Percentiles rank a stretch among this genome's conserved stretches.
These are phyloP conservation scores for Carlito syrichta DNA, from an alignment of 2,113 vertebrate species.

Conservation along the genomic window DNA sequence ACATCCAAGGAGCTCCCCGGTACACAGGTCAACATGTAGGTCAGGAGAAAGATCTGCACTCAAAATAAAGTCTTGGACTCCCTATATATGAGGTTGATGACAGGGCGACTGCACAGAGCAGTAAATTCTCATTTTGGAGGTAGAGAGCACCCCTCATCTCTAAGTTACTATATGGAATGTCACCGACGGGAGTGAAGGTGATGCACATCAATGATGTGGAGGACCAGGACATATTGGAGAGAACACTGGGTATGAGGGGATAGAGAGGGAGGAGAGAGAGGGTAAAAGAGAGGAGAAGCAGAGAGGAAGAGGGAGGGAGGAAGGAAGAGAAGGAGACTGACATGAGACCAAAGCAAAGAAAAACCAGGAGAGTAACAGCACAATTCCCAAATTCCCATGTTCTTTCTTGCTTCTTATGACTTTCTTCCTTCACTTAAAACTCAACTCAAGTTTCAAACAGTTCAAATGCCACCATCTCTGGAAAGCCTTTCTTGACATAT, in stretches of 20 bases:
- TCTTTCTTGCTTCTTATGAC: not conserved
- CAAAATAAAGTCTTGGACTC: not conserved
- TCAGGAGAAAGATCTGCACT: not conserved
- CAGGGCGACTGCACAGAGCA: not conserved
- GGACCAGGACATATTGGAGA: not conserved
- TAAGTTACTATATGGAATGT: not conserved
- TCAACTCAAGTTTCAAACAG: not conserved
- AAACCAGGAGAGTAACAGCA: not conserved
- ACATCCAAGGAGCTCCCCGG: not conserved
- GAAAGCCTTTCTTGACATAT: not conserved
- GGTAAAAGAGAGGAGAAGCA: too few species aligned
- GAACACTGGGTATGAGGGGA: not conserved
- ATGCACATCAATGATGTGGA: not conserved
- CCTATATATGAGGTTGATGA: not conserved
- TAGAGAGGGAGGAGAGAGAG: not conserved
- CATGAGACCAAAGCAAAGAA: not conserved
- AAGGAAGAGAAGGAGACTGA: not conserved
- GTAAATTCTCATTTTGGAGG: not conserved
- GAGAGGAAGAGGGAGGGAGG: not conserved
- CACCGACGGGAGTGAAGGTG: not conserved
- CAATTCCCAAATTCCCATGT: not conserved
- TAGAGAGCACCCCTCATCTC: not conserved
- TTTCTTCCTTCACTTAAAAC: not conserved
- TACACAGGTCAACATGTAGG: not conserved
- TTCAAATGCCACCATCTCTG: not conserved